Conservation (phyloP, 2,888 invertebrate species). For the Philaethria dido region DNA sequence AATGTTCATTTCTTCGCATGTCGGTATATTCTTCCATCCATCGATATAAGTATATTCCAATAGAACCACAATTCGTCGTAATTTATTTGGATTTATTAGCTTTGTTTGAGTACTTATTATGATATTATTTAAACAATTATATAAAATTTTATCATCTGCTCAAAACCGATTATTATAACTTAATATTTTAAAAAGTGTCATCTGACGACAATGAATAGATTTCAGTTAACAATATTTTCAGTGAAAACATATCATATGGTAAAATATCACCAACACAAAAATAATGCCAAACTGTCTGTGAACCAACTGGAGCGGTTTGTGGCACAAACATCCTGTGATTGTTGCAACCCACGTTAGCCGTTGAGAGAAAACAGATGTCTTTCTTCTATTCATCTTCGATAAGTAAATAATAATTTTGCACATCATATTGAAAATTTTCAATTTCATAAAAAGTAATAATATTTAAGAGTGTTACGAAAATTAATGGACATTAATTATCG, state of each 20-base stretch:
- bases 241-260: neutral
- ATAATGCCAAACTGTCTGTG: conserved; percentile 32
- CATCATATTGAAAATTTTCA: neutral
- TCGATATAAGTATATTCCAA: too few species aligned
- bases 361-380: conserved; percentile 68
- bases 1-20: neutral
- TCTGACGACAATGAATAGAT: too few species aligned
- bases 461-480: neutral
- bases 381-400: conserved; percentile 53
- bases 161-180: too few species aligned
- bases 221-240: neutral
- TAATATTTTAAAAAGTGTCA: too few species aligned
- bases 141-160: too few species aligned
- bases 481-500: neutral
- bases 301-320: conserved; percentile 30
- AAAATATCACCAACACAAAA: conserved; percentile 6
- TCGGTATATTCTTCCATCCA: too few species aligned
- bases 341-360: conserved; percentile 47
- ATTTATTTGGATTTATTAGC: too few species aligned
- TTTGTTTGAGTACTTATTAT: too few species aligned
- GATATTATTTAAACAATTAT: too few species aligned
- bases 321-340: conserved; percentile 66
- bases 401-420: conserved; percentile 25
- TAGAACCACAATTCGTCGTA: too few species aligned
- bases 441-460: neutral